phyloP scores from a whole-genome alignment of 1,140 invertebrate species.

The Ceratoteleas bidentatus region DNA sequence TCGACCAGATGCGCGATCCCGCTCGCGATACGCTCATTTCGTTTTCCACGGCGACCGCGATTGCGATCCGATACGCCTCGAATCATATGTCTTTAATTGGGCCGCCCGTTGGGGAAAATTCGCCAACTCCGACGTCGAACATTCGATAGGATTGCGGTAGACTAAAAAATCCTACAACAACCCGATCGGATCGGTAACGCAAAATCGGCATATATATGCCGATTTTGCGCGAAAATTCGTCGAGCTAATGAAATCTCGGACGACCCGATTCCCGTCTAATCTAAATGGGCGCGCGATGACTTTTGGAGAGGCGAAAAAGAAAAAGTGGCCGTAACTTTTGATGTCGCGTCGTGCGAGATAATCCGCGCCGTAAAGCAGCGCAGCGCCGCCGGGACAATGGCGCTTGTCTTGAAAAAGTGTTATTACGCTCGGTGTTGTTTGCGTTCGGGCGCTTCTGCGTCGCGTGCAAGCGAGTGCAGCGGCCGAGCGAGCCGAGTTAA shows the following conservation, averaged over 20 bases:
- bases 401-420: constrained; percentile 21
- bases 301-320: constrained; percentile 45
- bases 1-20: constrained; percentile 34
- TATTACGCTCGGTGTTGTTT: constrained; percentile 12
- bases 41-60: constrained; percentile 11
- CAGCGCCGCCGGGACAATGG: constrained; percentile 11
- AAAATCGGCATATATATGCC: no score
- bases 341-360: constrained; percentile 20
- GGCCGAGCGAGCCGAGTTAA: neutral
- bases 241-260: no score
- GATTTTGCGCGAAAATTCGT: no score
- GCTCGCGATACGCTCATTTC: constrained; percentile 25
- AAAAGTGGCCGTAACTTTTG: constrained; percentile 34
- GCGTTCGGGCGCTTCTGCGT: neutral
- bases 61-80: neutral
- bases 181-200: no score
- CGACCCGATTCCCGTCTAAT: constrained; percentile 13
- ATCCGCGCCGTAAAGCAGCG: constrained; percentile 20
- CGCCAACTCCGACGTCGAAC: neutral
- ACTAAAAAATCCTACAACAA: no score
- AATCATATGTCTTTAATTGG: constrained; percentile 48
- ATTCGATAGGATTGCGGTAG: neutral
- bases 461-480: neutral
- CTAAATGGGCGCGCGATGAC: constrained; percentile 38
- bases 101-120: neutral